Conservation (phyloP, 2,888 invertebrate species). For the Drosophila setosimentum region DNA sequence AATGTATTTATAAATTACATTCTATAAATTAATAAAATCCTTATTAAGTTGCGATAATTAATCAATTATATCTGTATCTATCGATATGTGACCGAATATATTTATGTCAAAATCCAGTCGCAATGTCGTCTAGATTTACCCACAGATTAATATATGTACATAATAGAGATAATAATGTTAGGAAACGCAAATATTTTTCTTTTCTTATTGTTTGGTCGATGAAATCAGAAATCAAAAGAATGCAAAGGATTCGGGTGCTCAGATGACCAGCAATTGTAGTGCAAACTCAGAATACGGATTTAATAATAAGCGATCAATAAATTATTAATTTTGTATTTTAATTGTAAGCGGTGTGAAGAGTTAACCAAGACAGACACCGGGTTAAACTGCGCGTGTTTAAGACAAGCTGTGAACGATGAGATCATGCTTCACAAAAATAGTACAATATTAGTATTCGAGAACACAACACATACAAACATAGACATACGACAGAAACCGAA, state of each 20-base stretch:
- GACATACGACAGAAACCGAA: constrained; percentile 45
- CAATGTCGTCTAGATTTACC: not conserved
- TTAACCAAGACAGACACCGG: constrained; percentile 46
- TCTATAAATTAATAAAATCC: not conserved
- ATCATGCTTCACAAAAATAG: constrained; percentile 75
- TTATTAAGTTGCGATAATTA: not conserved
- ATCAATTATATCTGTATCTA: not conserved
- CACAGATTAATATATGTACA: not conserved
- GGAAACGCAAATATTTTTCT: not conserved
- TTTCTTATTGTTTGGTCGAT: not conserved
- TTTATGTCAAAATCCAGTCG: not conserved
- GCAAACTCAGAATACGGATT: not conserved
- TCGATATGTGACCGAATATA: not conserved
- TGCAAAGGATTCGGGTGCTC: not conserved
- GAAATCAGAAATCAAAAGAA: not conserved
- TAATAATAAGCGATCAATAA: constrained; percentile 10
- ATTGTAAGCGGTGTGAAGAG: constrained; percentile 36
- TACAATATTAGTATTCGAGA: constrained; percentile 64
- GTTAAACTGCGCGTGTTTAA: constrained; percentile 69
- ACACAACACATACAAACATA: constrained; percentile 29
- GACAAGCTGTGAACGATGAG: constrained; percentile 70
- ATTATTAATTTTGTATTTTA: constrained; percentile 11
- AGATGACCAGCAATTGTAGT: not conserved
- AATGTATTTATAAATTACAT: not conserved
- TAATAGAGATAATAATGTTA: not conserved